Conservation (phyloP, 37 sponge, comb jelly and placozoan genomes). For the Oopsacas minuta region DNA sequence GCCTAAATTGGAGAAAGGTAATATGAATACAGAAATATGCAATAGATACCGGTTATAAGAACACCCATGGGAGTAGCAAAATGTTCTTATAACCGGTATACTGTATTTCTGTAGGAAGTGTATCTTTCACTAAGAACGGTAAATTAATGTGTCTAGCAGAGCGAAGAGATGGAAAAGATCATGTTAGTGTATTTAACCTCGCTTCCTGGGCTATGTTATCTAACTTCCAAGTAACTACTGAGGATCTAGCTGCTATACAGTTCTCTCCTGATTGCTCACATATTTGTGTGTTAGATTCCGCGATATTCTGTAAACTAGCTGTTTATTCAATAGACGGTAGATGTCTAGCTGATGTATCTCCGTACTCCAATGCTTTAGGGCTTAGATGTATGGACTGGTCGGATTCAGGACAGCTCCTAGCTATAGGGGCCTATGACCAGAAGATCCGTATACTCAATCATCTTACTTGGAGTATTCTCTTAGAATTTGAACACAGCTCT, state of each 20-base stretch:
- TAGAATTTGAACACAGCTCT: constrained; percentile 41
- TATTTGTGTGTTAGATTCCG: constrained; percentile 69
- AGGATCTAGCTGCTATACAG: constrained; percentile 53
- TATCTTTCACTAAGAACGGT: constrained; percentile 66
- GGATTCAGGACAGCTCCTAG: constrained; percentile 75
- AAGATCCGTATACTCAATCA: constrained; percentile 60
- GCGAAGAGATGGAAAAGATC: constrained; percentile 77
- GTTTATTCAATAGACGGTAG: constrained; percentile 77
- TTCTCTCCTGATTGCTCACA: constrained; percentile 73
- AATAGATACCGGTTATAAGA: no score
- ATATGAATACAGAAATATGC: no score
- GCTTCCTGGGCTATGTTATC: constrained; percentile 53
- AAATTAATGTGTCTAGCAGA: constrained; percentile 75
- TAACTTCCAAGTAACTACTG: constrained; percentile 71
- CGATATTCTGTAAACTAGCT: constrained; percentile 40
- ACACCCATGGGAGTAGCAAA: no score
- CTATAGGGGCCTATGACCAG: constrained; percentile 85
- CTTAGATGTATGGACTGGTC: constrained; percentile 62
- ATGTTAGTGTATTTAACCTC: constrained; percentile 73
- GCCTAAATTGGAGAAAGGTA: constrained; percentile 51
- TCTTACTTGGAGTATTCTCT: constrained; percentile 72
- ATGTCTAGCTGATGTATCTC: constrained; percentile 41
- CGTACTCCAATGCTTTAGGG: constrained; percentile 53
- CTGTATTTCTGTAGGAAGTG: constrained; percentile 21
- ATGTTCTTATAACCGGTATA: no score